Evolutionary conservation across 2,888 invertebrate genomes (phyloP), one percentile per base, ranked within the genome.

Genomic region (Aleiodes leptofemur): DNA sequence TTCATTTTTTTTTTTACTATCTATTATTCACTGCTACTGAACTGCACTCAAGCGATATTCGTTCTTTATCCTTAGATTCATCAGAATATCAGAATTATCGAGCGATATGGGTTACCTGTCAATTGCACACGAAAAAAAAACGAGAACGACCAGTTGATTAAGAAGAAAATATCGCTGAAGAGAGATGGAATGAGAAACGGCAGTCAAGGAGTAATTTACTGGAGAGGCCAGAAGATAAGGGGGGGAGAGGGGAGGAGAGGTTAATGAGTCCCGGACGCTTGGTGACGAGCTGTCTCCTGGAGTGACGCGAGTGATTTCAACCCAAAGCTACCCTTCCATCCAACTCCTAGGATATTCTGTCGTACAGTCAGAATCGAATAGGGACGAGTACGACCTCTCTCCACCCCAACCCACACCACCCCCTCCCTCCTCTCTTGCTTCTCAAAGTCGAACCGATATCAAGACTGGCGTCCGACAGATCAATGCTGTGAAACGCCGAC

Each of bases 401-500:
- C 34, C 34, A 31, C 31, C 13, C 50, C 64, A 51, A n/a, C n/a
- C n/a, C n/a, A n/a, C n/a, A n/a, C n/a, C n/a, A n/a, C n/a, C n/a
- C n/a, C n/a, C 56, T 66, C n/a, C 50, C 76, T 48, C 51, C 6
- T 31, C 38, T 7, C 14, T 51, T 69, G 76, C 81, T 78, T 77
- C 78, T 79, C 72, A 69, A 75, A 76, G 72, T 73, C 72, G 69
- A 61, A 78, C 82, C 84, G 85, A 88, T 88, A 88, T 88, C 87
- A 86, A 88, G 87, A 87, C 87, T 85, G 82, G 83, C 85, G 84
- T 86, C 85, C 83, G 87, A 88, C 89, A 89, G 89, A 89, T 89
- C 89, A 89, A 89, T 89, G 89, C 88, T 82, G 88, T 84, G 85
- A 86, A 71, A 50, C 61, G 31, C 51, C 5, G 48, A 84, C 85